Conservation (phyloP, 37 sponge, comb jelly and placozoan genomes). For the Amphimedon queenslandica region DNA sequence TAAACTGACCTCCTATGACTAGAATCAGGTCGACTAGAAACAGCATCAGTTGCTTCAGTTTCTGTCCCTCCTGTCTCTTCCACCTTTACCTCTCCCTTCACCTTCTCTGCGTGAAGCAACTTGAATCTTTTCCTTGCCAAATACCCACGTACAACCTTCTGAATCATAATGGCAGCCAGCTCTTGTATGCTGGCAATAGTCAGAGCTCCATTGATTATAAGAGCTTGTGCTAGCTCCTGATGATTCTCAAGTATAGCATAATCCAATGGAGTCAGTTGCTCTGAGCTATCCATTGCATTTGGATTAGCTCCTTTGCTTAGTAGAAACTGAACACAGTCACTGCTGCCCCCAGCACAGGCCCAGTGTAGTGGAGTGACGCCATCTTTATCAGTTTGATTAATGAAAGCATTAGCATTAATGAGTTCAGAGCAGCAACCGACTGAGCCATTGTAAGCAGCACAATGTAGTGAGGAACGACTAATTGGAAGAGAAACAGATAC, state of each 20-base stretch:
- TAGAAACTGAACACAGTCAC: constrained; percentile 51
- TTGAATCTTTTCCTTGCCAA: constrained; percentile 17
- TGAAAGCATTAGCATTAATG: constrained; percentile 47
- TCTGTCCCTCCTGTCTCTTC: neutral
- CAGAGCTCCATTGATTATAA: constrained; percentile 82
- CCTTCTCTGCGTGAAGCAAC: neutral
- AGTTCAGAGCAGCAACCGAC: constrained; percentile 54
- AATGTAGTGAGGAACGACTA: constrained; percentile 80
- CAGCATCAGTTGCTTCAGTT: neutral
- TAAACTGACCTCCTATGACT: too few species aligned
- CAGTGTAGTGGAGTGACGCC: constrained; percentile 88
- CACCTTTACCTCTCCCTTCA: neutral
- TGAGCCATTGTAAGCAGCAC: constrained; percentile 79
- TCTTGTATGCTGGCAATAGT: constrained; percentile 83
- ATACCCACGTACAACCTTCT: constrained; percentile 39
- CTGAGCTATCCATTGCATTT: constrained; percentile 69
- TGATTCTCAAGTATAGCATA: constrained; percentile 82
- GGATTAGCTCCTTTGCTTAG: constrained; percentile 61
- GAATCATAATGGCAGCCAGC: constrained; percentile 71
- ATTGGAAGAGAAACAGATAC: neutral
- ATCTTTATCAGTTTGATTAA: constrained; percentile 63
- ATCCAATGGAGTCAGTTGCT: constrained; percentile 86
- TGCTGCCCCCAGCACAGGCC: constrained; percentile 72
- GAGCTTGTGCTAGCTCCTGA: constrained; percentile 73
- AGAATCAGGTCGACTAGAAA: neutral